Evolutionary conservation across 2,797 vertebrate genomes (phyloP).

Genomic region (Crenichthys baileyi): DNA sequence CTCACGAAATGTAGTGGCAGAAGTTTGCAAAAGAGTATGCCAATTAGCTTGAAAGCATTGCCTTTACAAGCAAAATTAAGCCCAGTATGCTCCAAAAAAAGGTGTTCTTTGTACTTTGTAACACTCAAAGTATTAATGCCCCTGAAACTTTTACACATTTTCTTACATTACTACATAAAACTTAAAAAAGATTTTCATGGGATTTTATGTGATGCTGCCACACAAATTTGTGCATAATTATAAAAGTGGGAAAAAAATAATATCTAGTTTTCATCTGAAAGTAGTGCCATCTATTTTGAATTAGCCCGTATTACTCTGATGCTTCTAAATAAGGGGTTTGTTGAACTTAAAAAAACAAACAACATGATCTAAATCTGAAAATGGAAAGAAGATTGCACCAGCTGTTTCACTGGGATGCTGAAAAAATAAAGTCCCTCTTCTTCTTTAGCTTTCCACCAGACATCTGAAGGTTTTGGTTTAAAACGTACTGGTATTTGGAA

Average conservation of each 20-base stretch:
- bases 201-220: neutral
- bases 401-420: no score
- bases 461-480: no score
- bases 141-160: neutral
- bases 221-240: neutral
- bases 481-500: no score
- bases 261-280: neutral
- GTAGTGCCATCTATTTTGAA: neutral
- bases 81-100: neutral
- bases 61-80: neutral
- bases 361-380: no score
- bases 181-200: neutral
- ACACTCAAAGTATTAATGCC: neutral
- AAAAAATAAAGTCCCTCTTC: no score
- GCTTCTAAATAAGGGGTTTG: neutral
- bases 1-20: neutral
- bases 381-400: no score
- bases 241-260: neutral
- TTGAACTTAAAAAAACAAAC: no score
- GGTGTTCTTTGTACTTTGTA: neutral
- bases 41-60: neutral
- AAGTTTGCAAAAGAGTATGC: neutral
- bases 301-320: neutral
- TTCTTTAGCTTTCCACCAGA: no score
- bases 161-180: neutral